phyloP scores from a whole-genome alignment of 2,113 vertebrate species.

The Myocastor coypus region DNA sequence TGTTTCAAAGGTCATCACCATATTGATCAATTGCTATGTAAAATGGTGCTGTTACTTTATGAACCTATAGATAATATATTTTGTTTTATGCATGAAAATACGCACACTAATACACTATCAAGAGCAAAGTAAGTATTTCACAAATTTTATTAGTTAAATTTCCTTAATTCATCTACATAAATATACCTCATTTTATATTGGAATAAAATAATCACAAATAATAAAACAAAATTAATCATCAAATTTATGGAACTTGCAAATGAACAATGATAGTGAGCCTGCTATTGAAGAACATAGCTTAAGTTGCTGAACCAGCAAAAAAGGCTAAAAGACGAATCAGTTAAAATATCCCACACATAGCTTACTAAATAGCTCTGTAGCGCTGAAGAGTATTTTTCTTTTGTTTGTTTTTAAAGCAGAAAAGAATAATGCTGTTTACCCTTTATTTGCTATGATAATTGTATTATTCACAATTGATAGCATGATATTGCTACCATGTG shows the following conservation, averaged over 20 bases:
- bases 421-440: background rate
- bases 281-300: background rate
- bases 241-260: background rate
- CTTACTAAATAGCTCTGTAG: background rate
- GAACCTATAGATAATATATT: slow-evolving; percentile 6
- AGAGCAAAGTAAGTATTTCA: background rate
- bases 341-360: background rate
- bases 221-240: slow-evolving; percentile 35
- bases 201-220: background rate
- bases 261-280: slow-evolving; percentile 4
- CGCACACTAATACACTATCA: background rate
- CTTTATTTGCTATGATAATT: background rate
- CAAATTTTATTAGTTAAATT: background rate
- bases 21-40: no score
- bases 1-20: slow-evolving; percentile 60
- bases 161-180: slow-evolving; percentile 6
- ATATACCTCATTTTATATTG: background rate
- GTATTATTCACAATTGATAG: background rate
- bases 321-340: background rate
- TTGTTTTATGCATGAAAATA: background rate
- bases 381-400: background rate
- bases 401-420: background rate
- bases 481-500: background rate
- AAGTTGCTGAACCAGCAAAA: background rate
- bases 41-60: slow-evolving; percentile 7